phyloP scores from a whole-genome alignment of 1,140 invertebrate genomes.

The Mamestra configurata region DNA sequence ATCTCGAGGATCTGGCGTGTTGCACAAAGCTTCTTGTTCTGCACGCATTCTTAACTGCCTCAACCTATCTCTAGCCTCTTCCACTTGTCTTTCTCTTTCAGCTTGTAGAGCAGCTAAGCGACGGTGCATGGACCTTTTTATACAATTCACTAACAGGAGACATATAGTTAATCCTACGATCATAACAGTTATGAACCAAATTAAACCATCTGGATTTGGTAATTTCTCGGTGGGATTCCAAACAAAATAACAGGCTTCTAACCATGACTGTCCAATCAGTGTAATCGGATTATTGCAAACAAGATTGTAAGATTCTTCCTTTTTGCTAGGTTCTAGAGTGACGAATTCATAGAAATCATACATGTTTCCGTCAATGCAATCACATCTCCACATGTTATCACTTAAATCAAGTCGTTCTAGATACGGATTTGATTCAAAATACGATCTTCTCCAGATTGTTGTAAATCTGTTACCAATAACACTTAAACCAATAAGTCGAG shows the following conservation, averaged over 20 bases:
- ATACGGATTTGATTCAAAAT: slow-evolving; percentile 89
- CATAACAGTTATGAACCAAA: slow-evolving; percentile 89
- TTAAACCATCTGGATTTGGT: slow-evolving; percentile 87
- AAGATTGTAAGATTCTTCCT: slow-evolving; percentile 83
- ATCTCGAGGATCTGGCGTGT: slow-evolving; percentile 90
- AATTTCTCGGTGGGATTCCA: slow-evolving; percentile 87
- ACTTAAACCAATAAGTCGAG: slow-evolving; percentile 88
- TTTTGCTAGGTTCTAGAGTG: slow-evolving; percentile 88
- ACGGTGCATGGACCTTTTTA: slow-evolving; percentile 88
- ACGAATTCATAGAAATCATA: slow-evolving; percentile 89
- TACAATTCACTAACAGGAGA: slow-evolving; percentile 85
- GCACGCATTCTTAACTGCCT: slow-evolving; percentile 87
- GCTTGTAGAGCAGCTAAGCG: slow-evolving; percentile 88
- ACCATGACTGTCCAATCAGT: slow-evolving; percentile 90
- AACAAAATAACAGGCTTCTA: slow-evolving; percentile 89
- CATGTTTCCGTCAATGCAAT: slow-evolving; percentile 89
- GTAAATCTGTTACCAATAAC: slow-evolving; percentile 91
- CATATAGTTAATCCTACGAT: slow-evolving; percentile 85
- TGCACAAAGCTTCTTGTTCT: slow-evolving; percentile 89
- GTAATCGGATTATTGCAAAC: slow-evolving; percentile 89
- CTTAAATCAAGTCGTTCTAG: slow-evolving; percentile 88
- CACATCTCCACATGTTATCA: slow-evolving; percentile 93
- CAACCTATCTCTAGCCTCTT: slow-evolving; percentile 86
- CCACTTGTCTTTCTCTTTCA: slow-evolving; percentile 89
- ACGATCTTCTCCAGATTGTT: slow-evolving; percentile 87